phyloP scores from a whole-genome alignment of 2,113 vertebrate genomes.

The Triplophysa dalaica region DNA sequence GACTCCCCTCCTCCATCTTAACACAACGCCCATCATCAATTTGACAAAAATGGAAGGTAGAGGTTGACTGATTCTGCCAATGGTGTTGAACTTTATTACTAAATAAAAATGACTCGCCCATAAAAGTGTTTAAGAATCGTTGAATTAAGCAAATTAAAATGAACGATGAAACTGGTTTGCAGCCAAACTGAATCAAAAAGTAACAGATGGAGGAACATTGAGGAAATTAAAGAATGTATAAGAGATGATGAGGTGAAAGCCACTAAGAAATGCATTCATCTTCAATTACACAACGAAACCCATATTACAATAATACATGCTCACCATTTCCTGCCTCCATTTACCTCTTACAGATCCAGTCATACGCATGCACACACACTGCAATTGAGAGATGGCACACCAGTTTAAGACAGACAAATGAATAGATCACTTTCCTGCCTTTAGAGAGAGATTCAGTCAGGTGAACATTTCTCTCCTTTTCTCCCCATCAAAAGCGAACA shows the following conservation, averaged over 20 bases:
- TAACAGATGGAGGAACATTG: no score
- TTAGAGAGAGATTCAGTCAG: neutral
- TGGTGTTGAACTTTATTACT: no score
- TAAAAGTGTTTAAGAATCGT: no score
- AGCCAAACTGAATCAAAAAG: no score
- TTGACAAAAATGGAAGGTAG: neutral
- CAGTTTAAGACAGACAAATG: constrained; percentile 20
- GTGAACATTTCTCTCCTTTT: neutral
- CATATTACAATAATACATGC: constrained; percentile 1
- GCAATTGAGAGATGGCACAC: neutral
- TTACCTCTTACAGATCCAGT: constrained; percentile 27
- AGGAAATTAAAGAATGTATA: no score
- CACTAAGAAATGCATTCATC: neutral
- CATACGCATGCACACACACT: neutral
- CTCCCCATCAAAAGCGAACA: constrained; percentile 20
- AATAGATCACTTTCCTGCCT: neutral
- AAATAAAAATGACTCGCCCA: no score
- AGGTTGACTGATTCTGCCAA: no score
- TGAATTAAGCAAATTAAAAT: no score
- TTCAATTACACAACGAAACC: neutral
- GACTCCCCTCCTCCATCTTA: no score
- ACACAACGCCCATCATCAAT: no score
- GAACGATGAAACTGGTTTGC: no score
- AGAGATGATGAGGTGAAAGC: no score
- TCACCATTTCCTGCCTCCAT: neutral